Conservation (phyloP, 2,113 vertebrate species). For the Trachemys scripta region DNA sequence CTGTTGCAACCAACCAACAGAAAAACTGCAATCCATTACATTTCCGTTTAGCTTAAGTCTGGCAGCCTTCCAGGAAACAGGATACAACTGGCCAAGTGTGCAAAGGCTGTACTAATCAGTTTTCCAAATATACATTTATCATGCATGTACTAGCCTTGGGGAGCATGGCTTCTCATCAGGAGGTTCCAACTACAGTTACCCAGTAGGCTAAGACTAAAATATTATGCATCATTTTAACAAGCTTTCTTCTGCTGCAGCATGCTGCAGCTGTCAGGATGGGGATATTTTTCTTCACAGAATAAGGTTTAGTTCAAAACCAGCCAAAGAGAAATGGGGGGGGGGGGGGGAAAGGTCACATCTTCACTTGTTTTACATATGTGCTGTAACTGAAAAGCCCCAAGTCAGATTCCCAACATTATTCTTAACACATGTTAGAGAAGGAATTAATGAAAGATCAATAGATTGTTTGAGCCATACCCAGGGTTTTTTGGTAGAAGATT, state of each 20-base stretch:
- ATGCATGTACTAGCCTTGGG: slow-evolving; percentile 52
- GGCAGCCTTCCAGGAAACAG: slow-evolving; percentile 71
- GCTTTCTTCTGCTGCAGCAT: background rate
- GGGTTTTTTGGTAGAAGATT: background rate
- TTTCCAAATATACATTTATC: slow-evolving; percentile 69
- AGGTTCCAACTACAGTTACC: background rate
- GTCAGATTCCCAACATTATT: background rate
- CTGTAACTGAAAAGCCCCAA: accelerated
- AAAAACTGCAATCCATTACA: slow-evolving; percentile 43
- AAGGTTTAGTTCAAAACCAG: background rate
- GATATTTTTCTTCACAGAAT: background rate
- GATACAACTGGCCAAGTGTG: slow-evolving; percentile 68
- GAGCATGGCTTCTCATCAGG: background rate
- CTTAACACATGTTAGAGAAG: background rate
- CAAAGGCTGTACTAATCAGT: slow-evolving; percentile 69
- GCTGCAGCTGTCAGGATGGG: background rate
- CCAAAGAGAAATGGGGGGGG: background rate
- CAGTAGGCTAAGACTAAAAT: background rate
- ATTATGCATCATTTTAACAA: accelerated
- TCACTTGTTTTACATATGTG: background rate
- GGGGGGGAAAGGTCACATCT: background rate
- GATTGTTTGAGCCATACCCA: background rate
- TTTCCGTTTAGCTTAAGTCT: slow-evolving; percentile 65
- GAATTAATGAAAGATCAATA: background rate
- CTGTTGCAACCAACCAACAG: slow-evolving; percentile 54